Conservation (phyloP, 1,140 invertebrate genomes). For the Euura lappo region DNA sequence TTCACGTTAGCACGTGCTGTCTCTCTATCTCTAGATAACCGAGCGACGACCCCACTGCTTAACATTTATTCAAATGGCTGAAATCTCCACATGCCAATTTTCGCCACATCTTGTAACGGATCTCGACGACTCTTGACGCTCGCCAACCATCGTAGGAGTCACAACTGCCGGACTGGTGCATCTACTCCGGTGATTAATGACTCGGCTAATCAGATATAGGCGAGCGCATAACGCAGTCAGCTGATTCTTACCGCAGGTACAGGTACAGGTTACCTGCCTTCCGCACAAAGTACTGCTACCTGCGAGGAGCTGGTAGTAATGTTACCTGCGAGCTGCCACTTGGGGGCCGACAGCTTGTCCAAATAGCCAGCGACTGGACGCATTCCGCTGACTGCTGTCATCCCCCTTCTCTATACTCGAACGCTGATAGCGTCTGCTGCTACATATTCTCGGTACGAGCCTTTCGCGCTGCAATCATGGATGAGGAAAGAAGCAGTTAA, state of each 20-base stretch:
- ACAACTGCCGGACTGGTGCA: not conserved
- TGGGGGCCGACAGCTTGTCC: not conserved
- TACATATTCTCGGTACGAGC: no score
- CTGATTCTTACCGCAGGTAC: not conserved
- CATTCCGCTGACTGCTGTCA: slow-evolving; percentile 1
- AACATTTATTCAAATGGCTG: no score
- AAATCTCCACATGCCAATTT: not conserved
- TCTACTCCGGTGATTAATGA: not conserved
- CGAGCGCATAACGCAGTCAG: not conserved
- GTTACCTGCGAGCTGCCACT: not conserved
- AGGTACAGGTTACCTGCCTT: not conserved
- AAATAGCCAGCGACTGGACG: not conserved
- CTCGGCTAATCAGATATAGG: not conserved
- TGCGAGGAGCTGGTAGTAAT: not conserved
- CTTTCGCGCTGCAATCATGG: not conserved
- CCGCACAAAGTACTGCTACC: not conserved
- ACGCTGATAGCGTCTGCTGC: not conserved
- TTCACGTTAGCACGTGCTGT: not conserved
- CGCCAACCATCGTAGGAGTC: not conserved
- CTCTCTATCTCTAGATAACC: not conserved
- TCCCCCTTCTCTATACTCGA: not conserved
- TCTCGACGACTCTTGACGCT: not conserved
- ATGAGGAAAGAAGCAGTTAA: slow-evolving; percentile 23
- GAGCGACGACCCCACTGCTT: not conserved
- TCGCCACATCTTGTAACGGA: not conserved